Evolutionary conservation across 2,888 invertebrate species (phyloP).

Genomic region (Dryomyza anilis): DNA sequence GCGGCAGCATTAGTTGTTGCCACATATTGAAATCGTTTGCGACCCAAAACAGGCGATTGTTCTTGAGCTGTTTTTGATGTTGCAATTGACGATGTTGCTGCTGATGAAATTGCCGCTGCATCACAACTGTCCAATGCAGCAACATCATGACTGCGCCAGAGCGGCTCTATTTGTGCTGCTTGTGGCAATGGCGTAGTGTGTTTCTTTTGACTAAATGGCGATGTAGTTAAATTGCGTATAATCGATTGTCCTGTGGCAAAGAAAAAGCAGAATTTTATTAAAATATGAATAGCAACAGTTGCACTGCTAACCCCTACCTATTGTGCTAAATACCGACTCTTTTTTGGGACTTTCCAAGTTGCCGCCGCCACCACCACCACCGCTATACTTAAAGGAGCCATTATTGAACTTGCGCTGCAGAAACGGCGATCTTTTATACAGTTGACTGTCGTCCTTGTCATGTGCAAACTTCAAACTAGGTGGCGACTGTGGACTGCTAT

Average conservation of each 20-base stretch:
- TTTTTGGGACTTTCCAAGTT: slow-evolving; percentile 59
- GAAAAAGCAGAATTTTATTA: too few relatives aligned
- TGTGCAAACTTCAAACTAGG: slow-evolving; percentile 24
- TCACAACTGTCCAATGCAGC: slow-evolving; percentile 36
- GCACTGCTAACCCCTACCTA: too few relatives aligned
- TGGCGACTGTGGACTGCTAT: slow-evolving; percentile 40
- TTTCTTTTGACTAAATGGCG: slow-evolving; percentile 60
- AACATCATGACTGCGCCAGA: slow-evolving; percentile 39
- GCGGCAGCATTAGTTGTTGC: slow-evolving; percentile 29
- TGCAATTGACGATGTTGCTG: slow-evolving; percentile 28
- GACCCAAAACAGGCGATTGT: slow-evolving; percentile 35
- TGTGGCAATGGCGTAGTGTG: slow-evolving; percentile 38
- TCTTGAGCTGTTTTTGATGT: too few relatives aligned
- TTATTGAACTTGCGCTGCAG: slow-evolving; percentile 56
- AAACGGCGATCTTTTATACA: slow-evolving; percentile 59
- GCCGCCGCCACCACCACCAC: too few relatives aligned
- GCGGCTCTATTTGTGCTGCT: slow-evolving; percentile 41
- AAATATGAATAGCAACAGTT: too few relatives aligned
- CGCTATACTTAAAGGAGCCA: slow-evolving; percentile 35
- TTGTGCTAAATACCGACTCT: slow-evolving; percentile 57
- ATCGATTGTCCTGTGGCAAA: slow-evolving; percentile 59
- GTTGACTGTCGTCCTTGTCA: slow-evolving; percentile 41
- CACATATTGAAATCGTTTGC: slow-evolving; percentile 47
- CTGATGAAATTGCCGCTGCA: slow-evolving; percentile 34
- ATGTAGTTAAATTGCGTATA: slow-evolving; percentile 57